Conservation (phyloP, 2,888 invertebrate species). For the Tribolium freemani region DNA sequence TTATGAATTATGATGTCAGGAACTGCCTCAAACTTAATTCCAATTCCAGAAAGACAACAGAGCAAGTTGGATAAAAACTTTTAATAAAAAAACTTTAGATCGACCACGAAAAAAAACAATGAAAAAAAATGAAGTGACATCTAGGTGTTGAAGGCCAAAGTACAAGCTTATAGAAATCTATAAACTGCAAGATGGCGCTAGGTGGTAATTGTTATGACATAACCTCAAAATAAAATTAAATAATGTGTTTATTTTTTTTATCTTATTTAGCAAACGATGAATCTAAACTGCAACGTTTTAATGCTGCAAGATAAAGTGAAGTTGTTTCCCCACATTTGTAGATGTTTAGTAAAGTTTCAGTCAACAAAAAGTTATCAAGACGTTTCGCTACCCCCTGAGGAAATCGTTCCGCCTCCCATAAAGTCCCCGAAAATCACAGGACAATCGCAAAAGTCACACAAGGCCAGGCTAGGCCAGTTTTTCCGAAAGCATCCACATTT, state of each 20-base stretch:
- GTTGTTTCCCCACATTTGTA: not conserved
- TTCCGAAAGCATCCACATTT: not conserved
- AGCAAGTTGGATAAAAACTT: too few relatives aligned
- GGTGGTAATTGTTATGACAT: not conserved
- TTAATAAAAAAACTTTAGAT: too few relatives aligned
- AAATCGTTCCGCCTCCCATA: not conserved
- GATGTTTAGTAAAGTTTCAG: not conserved
- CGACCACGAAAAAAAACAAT: too few relatives aligned
- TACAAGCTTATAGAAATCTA: too few relatives aligned
- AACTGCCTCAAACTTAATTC: too few relatives aligned
- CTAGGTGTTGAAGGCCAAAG: too few relatives aligned
- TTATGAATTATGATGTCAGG: too few relatives aligned
- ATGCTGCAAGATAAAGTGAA: too few relatives aligned
- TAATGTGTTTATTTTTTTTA: too few relatives aligned
- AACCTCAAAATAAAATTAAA: conserved; percentile 2
- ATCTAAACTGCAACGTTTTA: too few relatives aligned
- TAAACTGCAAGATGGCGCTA: not conserved
- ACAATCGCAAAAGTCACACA: not conserved
- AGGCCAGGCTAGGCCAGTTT: not conserved
- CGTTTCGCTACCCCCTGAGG: not conserved
- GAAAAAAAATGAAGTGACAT: too few relatives aligned
- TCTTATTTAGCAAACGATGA: not conserved
- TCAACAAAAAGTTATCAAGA: not conserved
- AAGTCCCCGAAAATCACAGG: not conserved
- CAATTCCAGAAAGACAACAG: too few relatives aligned